Evolutionary conservation across 2,113 vertebrate species (phyloP), one percentile per base, ranked within the genome.

Genomic region (Rhinogobius similis): DNA sequence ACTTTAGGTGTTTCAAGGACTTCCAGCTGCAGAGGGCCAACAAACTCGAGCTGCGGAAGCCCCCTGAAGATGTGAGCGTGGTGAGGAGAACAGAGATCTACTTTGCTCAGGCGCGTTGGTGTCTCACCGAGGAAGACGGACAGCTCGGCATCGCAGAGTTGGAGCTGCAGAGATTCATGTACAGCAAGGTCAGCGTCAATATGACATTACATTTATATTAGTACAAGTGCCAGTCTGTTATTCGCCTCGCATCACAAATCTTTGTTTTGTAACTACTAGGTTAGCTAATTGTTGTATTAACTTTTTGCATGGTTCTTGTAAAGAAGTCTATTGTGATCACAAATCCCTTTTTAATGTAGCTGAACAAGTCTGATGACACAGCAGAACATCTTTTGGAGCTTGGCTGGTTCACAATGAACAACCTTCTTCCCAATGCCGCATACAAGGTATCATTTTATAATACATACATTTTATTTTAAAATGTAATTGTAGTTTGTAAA

Each of bases 371-470:
- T 24, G 98, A 99, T 21, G 98, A 99, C 83, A 99, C 97, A 0
- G 98, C 98, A 0, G 98, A 99, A 82, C 98, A 99, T 90, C 95
- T 99, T 67, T 80, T 99, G 87, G 98, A 99, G 27, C 91, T 99
- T 63, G 97, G 98, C 52, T 98, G 97, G 96, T 98, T 99, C 82
- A 99, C 94, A 1, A 99, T 99, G 98, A 98, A 99, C 89, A 98
- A 98, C 84, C 94, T 99, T 50, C 93, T 99, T 50, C 98, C 98
- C 71, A 99, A 98, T 0, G 96, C 98, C 14, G 84, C 95, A 24
- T 99, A 98, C 84, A 99, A 99, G 97, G 98, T 94, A 89, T 48
- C 16, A 10, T 2, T 12, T 27, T 21, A 1, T 20, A n/a, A n/a
- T n/a, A n/a, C n/a, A n/a, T n/a, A n/a, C n/a, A 70, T 10, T 1